Evolutionary conservation across 2,113 vertebrate genomes (phyloP).

Genomic region (Willisornis vidua): DNA sequence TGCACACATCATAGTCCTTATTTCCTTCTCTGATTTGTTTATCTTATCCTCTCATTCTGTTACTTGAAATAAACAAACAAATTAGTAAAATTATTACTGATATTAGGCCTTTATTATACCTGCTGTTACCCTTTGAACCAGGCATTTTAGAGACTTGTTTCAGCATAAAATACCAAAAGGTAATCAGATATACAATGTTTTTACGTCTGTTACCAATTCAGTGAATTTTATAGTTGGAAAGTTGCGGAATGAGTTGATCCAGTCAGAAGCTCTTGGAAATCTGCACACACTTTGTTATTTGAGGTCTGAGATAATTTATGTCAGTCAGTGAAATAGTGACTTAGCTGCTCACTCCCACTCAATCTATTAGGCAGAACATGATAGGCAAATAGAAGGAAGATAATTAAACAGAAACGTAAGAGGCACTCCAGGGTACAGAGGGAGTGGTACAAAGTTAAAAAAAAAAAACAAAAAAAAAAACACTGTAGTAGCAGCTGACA

Average conservation of each 20-base stretch:
- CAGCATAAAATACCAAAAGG: background rate
- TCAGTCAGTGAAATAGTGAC: background rate
- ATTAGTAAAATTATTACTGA: background rate
- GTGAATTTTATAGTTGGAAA: background rate
- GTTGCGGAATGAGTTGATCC: background rate
- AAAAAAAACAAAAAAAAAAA: background rate
- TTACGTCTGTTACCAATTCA: background rate
- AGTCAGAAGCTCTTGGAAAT: background rate
- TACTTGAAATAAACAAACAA: background rate
- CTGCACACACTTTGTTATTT: background rate
- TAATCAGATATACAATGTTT: background rate
- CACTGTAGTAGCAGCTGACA: background rate
- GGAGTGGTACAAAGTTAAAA: background rate
- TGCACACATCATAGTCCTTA: background rate
- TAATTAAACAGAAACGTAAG: background rate
- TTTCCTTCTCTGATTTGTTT: background rate
- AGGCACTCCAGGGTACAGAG: background rate
- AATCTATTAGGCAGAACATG: background rate
- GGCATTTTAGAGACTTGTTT: background rate
- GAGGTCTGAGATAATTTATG: background rate
- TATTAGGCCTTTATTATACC: background rate
- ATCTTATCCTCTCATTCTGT: background rate
- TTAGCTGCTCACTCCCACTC: background rate
- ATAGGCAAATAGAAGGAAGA: background rate
- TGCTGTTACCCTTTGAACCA: background rate